These are phyloP conservation scores for Ammospiza caudacuta DNA, from an alignment of 2,113 vertebrate species.

Conservation along the genomic window DNA sequence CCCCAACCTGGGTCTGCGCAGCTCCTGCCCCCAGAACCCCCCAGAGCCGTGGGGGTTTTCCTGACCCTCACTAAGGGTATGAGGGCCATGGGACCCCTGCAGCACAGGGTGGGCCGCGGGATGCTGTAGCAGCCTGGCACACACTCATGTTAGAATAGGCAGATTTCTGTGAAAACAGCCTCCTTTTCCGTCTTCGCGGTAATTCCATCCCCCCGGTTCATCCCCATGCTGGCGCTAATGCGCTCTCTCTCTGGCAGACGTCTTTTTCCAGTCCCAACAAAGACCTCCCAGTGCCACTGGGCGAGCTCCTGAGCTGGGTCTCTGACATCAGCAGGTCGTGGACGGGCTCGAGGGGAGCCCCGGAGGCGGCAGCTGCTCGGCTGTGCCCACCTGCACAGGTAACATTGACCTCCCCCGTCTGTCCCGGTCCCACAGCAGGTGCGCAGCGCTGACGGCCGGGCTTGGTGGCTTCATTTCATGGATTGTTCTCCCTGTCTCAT, in stretches of 20 bases:
- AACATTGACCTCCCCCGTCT: not conserved
- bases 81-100: not conserved
- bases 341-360: not conserved
- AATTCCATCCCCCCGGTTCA: not conserved
- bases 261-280: constrained; percentile 26
- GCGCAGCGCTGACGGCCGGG: not conserved
- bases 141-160: not conserved
- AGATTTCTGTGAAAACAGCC: not conserved
- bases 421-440: not conserved
- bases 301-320: constrained; percentile 50
- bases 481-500: constrained; percentile 23
- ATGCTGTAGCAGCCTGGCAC: not conserved
- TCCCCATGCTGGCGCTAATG: not conserved
- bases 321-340: not conserved
- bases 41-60: accelerated
- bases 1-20: not conserved
- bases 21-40: not conserved
- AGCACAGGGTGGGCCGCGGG: not conserved
- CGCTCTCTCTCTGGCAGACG: constrained; percentile 43
- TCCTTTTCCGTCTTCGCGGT: not conserved
- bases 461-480: not conserved
- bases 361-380: not conserved
- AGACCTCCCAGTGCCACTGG: not conserved
- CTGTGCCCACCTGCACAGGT: not conserved
- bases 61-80: not conserved